Conservation (phyloP, 2,113 vertebrate species). For the Paratilapia polleni region DNA sequence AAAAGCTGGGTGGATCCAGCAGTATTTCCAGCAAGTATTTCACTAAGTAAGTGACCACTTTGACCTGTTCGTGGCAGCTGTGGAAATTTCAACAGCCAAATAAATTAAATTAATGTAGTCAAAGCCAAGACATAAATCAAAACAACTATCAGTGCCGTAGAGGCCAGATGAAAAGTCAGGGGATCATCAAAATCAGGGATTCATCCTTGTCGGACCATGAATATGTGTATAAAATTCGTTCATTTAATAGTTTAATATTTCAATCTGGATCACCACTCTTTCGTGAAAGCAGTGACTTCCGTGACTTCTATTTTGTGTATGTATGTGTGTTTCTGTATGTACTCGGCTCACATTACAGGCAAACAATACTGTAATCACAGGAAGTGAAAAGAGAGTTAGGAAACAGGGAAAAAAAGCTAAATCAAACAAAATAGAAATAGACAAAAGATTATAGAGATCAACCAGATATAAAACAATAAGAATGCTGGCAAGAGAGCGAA, state of each 20-base stretch:
- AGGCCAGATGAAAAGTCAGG: background rate
- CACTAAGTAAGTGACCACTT: background rate
- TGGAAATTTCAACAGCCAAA: too few species aligned
- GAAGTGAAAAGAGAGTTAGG: constrained; percentile 15
- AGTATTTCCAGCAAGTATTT: background rate
- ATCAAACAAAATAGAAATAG: constrained; percentile 6
- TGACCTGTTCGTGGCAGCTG: background rate
- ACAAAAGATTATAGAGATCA: constrained; percentile 39
- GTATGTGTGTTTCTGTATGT: constrained; percentile 24
- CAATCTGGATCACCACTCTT: background rate
- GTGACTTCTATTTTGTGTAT: constrained; percentile 4
- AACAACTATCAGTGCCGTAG: background rate
- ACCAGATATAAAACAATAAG: constrained; percentile 17
- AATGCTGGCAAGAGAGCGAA: background rate
- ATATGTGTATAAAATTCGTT: background rate
- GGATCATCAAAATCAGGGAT: background rate
- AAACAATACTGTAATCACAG: constrained; percentile 45
- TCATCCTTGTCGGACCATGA: background rate
- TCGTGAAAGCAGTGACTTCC: background rate
- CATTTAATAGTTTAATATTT: background rate
- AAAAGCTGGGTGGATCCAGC: background rate
- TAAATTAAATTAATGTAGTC: background rate
- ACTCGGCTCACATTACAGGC: constrained; percentile 21
- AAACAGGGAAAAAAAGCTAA: background rate
- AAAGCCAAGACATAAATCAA: background rate